Base-by-base conservation (phyloP, 2,113 vertebrate species). In the Zosterops borbonicus region DNA sequence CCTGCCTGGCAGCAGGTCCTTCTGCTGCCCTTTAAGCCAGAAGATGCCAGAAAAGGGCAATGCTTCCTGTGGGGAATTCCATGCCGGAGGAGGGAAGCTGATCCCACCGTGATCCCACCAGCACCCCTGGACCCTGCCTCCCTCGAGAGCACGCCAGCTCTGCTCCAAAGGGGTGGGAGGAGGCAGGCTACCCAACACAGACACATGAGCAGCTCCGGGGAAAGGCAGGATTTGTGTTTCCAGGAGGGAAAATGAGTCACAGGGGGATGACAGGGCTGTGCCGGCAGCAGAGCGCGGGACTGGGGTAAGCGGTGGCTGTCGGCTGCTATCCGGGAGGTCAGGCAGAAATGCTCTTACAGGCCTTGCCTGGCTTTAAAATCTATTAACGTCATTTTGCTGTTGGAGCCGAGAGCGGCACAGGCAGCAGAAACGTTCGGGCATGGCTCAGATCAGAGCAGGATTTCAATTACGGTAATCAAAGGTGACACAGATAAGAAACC, bases 401-500 rank as follows among this genome's bases (percentile, higher is more conserved):
- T 85, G 1, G 21, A 94, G 92, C 60, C 2, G 7, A 92, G 95
- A 86, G 75, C 83, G 2, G 13, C 71, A 29, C 75, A 91, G 95
- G 95, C 96, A 94, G 93, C 93, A 94, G 82, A 76, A 93, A 90
- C 9, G 0, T 62, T 90, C 10, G 5, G 88, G 92, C 92, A 90
- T 1, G 20, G 90, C 73, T 94, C 83, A 90, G 94, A 97, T 93
- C 95, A 93, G 94, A 97, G 94, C 94, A 86, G 92, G 95, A 96
- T 97, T 96, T 97, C 96, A 96, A 94, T 93, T 92, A 93, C 88
- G 83, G 94, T 94, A 94, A 96, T 94, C 95, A 94, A 94, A 97
- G 96, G 95, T 97, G 96, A 94, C 95, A 97, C 79, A 92, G 95
- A 94, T 95, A 97, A 94, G 96, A 94, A 93, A 94, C 85, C 94